Evolutionary conservation across 1,140 invertebrate genomes (phyloP), one percentile per base, ranked within the genome.

Genomic region (Drosophila punjabiensis): DNA sequence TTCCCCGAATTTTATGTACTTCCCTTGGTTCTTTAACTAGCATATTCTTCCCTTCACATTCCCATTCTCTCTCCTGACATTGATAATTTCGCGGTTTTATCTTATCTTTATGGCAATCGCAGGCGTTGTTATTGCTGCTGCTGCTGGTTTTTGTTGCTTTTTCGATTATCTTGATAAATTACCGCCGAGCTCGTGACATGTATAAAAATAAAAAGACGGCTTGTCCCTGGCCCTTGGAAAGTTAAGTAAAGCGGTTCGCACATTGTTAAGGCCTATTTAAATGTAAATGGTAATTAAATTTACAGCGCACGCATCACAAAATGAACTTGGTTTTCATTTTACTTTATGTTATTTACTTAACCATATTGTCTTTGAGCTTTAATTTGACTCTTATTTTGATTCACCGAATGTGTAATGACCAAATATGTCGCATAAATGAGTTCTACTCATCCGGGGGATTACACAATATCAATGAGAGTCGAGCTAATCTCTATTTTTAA

Each of bases 81-180:
- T 89, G 87, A 78, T 87, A 86, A 87, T 87, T 76, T 74, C 55
- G 55, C 60, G 37, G 69, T 53, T 56, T 91, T 90, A 90, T 90
- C 87, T 90, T 91, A 90, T 90, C 85, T 85, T 90, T 83, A 83
- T 83, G 64, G 45, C 68, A 65, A 63, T 71, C 56, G 48, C 43
- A 33, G 37, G 65, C 67, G 43, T 77, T 88, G 74, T 81, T 65
- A 82, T 63, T 75, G 39, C 61, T 65, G 64, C 64, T 70, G 79
- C 18, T 80, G 20, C 32, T 41, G 13, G 60, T 74, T 73, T 32
- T 59, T 64, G 55, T 52, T 61, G 20, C 59, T 39, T 39, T 30
- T 59, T 66, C 86, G 84, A 88, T 88, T 88, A 88, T 88, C 85
- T 89, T 89, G 86, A 89, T 81, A 90, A 85, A 82, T 90, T 85